Conservation (phyloP, 2,888 invertebrate species). For the Liposcelis brunnea region DNA sequence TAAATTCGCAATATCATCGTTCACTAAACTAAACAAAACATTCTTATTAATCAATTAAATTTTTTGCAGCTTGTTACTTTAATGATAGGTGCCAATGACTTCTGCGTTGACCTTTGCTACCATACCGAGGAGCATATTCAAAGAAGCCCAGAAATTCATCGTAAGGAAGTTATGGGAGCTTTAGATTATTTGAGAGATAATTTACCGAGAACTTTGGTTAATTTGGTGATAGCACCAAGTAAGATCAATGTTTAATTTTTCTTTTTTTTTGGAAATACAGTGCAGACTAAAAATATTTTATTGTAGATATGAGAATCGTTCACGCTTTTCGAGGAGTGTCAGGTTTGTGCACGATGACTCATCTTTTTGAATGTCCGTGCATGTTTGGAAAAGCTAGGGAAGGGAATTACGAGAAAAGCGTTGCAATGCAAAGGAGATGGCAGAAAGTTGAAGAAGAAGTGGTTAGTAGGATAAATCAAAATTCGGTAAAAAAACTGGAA, state of each 20-base stretch:
- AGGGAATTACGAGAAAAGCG: slow-evolving; percentile 23
- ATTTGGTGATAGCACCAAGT: slow-evolving; percentile 34
- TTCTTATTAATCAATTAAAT: too few species aligned
- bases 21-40: too few species aligned
- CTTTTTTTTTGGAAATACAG: too few species aligned
- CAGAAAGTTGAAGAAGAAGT: slow-evolving; percentile 33
- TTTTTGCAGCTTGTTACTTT: slow-evolving; percentile 34
- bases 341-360: slow-evolving; percentile 26
- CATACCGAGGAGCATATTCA: slow-evolving; percentile 23
- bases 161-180: slow-evolving; percentile 29
- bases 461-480: slow-evolving; percentile 25
- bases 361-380: slow-evolving; percentile 38
- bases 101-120: slow-evolving; percentile 38
- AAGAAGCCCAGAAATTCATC: slow-evolving; percentile 29
- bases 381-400: slow-evolving; percentile 28
- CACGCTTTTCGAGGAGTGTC: neutral
- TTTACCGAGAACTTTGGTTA: slow-evolving; percentile 40
- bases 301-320: too few species aligned
- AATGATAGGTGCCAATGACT: slow-evolving; percentile 43
- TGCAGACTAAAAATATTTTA: slow-evolving; percentile 7
- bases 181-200: slow-evolving; percentile 35
- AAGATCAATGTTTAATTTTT: slow-evolving; percentile 18
- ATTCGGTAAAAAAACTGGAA: too few species aligned
- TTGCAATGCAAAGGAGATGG: slow-evolving; percentile 34
- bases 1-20: too few species aligned